Conservation (phyloP, 23 tunicate species). For the Clavelina lepadiformis region DNA sequence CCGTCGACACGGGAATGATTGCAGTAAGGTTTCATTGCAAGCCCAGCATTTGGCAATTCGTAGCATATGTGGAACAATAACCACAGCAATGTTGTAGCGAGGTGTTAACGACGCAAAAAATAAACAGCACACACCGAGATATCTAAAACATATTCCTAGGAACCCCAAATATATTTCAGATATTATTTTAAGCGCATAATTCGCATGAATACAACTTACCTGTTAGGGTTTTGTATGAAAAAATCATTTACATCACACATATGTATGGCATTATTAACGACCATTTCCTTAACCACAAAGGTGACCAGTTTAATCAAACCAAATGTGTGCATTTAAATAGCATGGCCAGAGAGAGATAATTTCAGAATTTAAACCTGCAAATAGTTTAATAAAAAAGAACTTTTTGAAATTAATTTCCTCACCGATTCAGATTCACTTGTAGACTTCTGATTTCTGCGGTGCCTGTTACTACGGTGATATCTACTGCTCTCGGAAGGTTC, state of each 20-base stretch:
- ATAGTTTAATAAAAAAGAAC: no score
- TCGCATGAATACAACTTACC: no score
- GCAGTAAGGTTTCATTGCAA: slow-evolving; percentile 49
- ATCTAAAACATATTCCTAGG: no score
- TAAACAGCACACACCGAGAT: no score
- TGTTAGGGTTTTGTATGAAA: no score
- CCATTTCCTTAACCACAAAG: no score
- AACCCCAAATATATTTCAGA: no score
- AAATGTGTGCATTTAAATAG: neutral
- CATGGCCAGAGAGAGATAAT: neutral
- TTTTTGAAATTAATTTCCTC: no score
- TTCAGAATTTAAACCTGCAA: neutral
- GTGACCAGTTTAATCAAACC: no score
- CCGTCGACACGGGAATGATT: slow-evolving; percentile 48
- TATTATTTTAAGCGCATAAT: no score
- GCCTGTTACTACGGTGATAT: slow-evolving; percentile 39
- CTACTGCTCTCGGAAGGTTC: slow-evolving; percentile 44
- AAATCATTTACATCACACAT: no score
- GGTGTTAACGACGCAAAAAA: slow-evolving; percentile 2
- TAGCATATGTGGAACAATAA: slow-evolving; percentile 92
- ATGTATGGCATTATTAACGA: no score
- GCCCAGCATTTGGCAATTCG: slow-evolving; percentile 77
- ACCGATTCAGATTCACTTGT: slow-evolving; percentile 29
- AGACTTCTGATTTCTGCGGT: slow-evolving; percentile 58
- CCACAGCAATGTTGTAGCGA: slow-evolving; percentile 78